Percentiles rank a stretch among this genome's conserved stretches.
phyloP scores from a whole-genome alignment of 2,113 vertebrate species.

The Clarias magur region DNA sequence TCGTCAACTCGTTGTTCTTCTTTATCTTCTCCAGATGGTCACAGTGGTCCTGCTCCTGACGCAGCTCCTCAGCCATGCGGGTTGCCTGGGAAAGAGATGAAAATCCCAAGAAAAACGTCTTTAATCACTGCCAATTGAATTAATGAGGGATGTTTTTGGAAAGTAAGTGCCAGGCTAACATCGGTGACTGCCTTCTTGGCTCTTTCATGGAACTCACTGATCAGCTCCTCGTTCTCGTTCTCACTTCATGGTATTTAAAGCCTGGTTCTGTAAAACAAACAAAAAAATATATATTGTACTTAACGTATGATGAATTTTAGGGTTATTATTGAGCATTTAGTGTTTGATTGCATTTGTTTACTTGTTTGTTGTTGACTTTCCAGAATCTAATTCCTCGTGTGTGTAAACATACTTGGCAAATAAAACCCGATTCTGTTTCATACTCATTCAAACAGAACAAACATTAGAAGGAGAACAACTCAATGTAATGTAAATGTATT shows the following conservation, averaged over 20 bases:
- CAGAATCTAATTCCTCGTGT: too few species aligned
- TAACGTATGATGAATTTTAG: neutral
- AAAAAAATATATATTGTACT: neutral
- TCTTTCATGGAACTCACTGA: constrained; percentile 73
- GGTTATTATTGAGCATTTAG: neutral
- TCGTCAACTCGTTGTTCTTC: constrained; percentile 74
- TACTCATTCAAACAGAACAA: neutral
- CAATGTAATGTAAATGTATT: neutral
- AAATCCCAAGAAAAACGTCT: neutral
- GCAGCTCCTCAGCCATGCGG: constrained; percentile 73
- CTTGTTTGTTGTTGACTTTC: too few species aligned
- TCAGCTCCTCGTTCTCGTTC: constrained; percentile 75
- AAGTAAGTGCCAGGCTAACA: constrained; percentile 49
- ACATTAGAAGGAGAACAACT: neutral
- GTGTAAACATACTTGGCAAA: too few species aligned
- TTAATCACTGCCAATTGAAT: constrained; percentile 9
- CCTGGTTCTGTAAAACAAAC: constrained; percentile 67
- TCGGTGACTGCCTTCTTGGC: constrained; percentile 72
- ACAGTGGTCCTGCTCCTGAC: constrained; percentile 73
- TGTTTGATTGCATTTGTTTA: neutral
- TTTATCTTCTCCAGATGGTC: constrained; percentile 79
- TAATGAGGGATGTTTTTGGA: neutral
- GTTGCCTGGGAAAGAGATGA: constrained; percentile 61
- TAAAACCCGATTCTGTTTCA: too few species aligned
- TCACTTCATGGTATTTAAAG: constrained; percentile 67